Evolutionary conservation across 2,888 invertebrate species (phyloP).

Genomic region (Ceratothoa steindachneri): DNA sequence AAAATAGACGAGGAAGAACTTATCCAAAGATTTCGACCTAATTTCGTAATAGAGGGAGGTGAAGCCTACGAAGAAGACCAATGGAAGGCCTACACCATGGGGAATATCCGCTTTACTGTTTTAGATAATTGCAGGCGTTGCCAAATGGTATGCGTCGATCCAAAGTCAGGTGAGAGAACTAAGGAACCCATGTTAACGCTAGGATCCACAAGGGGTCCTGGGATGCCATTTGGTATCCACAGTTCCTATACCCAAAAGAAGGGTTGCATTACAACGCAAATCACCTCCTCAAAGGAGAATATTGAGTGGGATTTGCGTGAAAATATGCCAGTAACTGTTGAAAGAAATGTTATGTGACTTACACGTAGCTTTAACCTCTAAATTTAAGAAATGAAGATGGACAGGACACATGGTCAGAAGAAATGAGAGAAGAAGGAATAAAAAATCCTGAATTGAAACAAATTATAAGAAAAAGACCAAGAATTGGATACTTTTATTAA

Average conservation of each 20-base stretch:
- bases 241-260: not conserved
- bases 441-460: too few relatives aligned
- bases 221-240: slow-evolving; percentile 39
- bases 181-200: slow-evolving; percentile 49
- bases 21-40: slow-evolving; percentile 80
- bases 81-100: slow-evolving; percentile 66
- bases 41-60: slow-evolving; percentile 72
- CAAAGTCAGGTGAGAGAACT: slow-evolving; percentile 74
- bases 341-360: too few relatives aligned
- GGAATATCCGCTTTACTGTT: too few relatives aligned
- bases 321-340: not conserved
- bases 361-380: too few relatives aligned
- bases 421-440: too few relatives aligned
- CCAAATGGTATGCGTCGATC: slow-evolving; percentile 93
- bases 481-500: too few relatives aligned
- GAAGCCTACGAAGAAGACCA: slow-evolving; percentile 71
- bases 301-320: not conserved
- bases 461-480: too few relatives aligned
- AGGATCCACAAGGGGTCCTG: slow-evolving; percentile 21
- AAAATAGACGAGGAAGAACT: too few relatives aligned
- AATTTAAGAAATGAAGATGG: too few relatives aligned
- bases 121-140: slow-evolving; percentile 73
- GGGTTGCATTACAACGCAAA: not conserved
- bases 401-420: too few relatives aligned
- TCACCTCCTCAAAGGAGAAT: not conserved